Evolutionary conservation across 2,113 vertebrate genomes (phyloP).

Genomic region (Apaloderma vittatum): DNA sequence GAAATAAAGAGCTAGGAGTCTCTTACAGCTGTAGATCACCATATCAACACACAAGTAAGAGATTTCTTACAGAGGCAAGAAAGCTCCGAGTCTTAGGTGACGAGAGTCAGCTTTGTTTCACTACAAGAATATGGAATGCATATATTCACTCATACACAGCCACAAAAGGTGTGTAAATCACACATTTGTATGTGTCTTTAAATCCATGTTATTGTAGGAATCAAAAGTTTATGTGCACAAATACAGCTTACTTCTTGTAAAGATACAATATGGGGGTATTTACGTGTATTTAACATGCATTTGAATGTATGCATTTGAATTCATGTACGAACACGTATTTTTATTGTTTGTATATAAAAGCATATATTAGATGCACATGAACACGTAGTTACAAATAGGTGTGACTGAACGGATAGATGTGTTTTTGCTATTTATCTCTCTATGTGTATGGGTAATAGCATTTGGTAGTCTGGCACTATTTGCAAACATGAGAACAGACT

Average conservation of each 20-base stretch:
- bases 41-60: not conserved
- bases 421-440: not conserved
- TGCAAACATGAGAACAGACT: slow-evolving; percentile 6
- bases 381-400: not conserved
- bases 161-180: not conserved
- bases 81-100: not conserved
- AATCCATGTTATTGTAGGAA: not conserved
- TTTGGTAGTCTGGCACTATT: not conserved
- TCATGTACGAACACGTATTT: not conserved
- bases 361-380: not conserved
- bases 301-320: not conserved
- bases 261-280: not conserved
- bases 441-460: not conserved
- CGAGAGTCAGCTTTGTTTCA: not conserved
- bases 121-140: not conserved
- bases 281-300: not conserved
- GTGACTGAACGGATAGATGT: not conserved
- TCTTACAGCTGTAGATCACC: not conserved
- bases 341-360: not conserved
- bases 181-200: not conserved
- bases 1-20: not conserved
- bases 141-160: not conserved
- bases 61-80: not conserved
- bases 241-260: not conserved
- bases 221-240: not conserved